Evolutionary conservation across 1,140 invertebrate species (phyloP), one percentile per base, ranked within the genome.

Genomic region (Philotrypesis tridentata): DNA sequence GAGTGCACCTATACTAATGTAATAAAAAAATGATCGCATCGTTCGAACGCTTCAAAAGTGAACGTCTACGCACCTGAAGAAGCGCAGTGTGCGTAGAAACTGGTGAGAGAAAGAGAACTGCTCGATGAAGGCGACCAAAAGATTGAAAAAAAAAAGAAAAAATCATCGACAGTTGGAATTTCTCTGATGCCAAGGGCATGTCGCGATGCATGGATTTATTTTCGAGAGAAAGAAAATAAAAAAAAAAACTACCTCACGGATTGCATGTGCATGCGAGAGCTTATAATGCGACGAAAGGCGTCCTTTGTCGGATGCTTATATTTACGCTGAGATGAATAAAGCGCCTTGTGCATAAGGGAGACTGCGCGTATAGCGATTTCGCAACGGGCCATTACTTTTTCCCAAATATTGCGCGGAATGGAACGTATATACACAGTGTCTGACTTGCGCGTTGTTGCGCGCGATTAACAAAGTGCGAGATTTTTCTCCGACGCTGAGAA

Each of bases 221-320:
- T 60, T 60, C 65, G 61, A 76, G 40, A 25, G 11, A 81, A 70
- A 33, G 7, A 25, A 33, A 0, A 29, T 14, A 71, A n/a, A n/a
- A n/a, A n/a, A n/a, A n/a, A n/a, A n/a, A n/a, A n/a, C n/a, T n/a
- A n/a, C n/a, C n/a, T n/a, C n/a, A 14, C 48, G n/a, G 21, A 82
- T 48, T 72, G 80, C 80, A 82, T 82, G 73, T 40, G 80, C 80
- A 82, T 82, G 79, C n/a, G n/a, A n/a, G 23, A 6, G 21, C 55
- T 74, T 67, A n/a, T n/a, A n/a, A n/a, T 14, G 8, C 33, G 9
- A n/a, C 67, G 31, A 12, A 70, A n/a, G n/a, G 61, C 37, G 43
- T 68, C 63, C 6, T n/a, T 60, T 60, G 12, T 8, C n/a, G n/a
- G n/a, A n/a, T 43, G 48, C 48, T n/a, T 14, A n/a, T 17, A n/a